phyloP scores from a whole-genome alignment of 92 coral and sea anemone genomes.

The Galaxea fascicularis region DNA sequence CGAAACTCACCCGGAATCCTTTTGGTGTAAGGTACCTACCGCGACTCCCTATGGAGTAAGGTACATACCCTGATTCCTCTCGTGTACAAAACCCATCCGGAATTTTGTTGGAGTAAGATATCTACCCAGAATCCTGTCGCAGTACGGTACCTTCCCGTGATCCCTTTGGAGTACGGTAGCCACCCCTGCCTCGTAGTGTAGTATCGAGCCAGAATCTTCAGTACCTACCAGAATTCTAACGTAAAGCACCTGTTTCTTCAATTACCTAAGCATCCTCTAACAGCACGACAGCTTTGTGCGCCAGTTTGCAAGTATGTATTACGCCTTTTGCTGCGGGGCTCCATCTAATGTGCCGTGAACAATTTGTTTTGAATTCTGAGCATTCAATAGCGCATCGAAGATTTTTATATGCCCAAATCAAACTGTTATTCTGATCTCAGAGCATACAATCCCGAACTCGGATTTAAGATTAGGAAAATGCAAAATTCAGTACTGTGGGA shows the following conservation, averaged over 20 bases:
- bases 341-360: neutral
- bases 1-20: neutral
- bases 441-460: neutral
- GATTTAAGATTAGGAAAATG: neutral
- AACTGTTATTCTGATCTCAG: neutral
- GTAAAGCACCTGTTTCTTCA: too few species aligned
- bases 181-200: neutral
- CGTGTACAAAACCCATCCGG: neutral
- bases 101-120: neutral
- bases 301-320: neutral
- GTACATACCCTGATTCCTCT: neutral
- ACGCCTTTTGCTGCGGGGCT: neutral
- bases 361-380: neutral
- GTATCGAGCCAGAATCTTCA: too few species aligned
- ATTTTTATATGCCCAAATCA: neutral
- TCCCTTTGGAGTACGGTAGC: neutral
- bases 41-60: neutral
- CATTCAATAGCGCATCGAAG: neutral
- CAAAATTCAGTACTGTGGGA: neutral
- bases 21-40: neutral
- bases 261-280: too few species aligned
- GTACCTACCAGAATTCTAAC: too few species aligned
- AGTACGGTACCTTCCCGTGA: neutral
- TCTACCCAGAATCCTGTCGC: neutral
- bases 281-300: neutral